Evolutionary conservation across 1,140 invertebrate genomes (phyloP).

Genomic region (Physella acuta): DNA sequence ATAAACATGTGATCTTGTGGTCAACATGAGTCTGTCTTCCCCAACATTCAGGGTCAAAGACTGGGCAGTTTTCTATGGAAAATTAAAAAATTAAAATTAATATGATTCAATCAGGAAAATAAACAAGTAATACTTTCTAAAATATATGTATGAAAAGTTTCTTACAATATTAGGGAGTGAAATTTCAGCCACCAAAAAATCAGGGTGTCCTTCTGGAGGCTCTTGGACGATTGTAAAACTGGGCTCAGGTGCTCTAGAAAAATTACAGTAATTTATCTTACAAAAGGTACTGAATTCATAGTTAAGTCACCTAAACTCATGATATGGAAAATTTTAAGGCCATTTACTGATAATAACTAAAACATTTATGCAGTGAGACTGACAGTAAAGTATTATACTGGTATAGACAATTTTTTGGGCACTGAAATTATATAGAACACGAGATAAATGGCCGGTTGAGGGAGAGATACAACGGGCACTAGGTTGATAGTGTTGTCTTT

Average conservation of each 20-base stretch:
- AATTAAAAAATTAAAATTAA: constrained; percentile 17
- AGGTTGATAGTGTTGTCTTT: too few species aligned
- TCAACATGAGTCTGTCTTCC: constrained; percentile 72
- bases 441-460: too few species aligned
- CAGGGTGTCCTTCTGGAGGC: constrained; percentile 55
- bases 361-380: too few species aligned
- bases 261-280: background rate
- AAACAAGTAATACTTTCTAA: background rate
- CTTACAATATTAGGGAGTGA: constrained; percentile 64
- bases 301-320: too few species aligned
- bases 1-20: constrained; percentile 64
- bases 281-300: too few species aligned
- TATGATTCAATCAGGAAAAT: background rate
- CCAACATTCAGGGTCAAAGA: constrained; percentile 71
- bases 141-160: background rate
- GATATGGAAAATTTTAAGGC: background rate
- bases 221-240: constrained; percentile 56
- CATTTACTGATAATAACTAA: too few species aligned
- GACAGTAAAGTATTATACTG: too few species aligned
- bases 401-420: too few species aligned
- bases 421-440: too few species aligned
- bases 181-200: constrained; percentile 61
- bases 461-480: too few species aligned
- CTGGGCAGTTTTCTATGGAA: constrained; percentile 63
- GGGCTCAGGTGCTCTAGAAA: constrained; percentile 50